Evolutionary conservation across 2,888 invertebrate species (phyloP).

Genomic region (Tipula lateralis): DNA sequence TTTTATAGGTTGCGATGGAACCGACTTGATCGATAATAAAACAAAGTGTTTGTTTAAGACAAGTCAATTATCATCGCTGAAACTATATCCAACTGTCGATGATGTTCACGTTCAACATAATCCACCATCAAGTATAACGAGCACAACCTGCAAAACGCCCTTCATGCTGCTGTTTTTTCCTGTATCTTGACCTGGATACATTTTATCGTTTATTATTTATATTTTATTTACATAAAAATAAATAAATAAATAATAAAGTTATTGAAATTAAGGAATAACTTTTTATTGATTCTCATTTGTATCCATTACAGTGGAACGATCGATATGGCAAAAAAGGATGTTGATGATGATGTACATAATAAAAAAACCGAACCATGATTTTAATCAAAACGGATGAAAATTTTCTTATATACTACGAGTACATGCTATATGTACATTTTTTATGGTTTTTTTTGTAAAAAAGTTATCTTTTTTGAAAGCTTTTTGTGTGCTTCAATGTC

Average conservation of each 20-base stretch:
- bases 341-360: not conserved
- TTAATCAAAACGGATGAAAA: conserved; percentile 19
- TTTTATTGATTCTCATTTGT: not conserved
- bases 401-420: not conserved
- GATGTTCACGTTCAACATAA: not conserved
- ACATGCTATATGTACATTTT: not conserved
- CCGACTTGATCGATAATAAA: not conserved
- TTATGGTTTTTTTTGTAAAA: not conserved
- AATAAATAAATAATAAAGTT: not conserved
- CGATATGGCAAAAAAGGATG: not conserved
- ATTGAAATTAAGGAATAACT: conserved; percentile 15
- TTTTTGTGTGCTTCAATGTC: not conserved
- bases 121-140: not conserved
- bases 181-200: not conserved
- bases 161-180: not conserved
- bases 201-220: not conserved
- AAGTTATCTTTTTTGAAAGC: not conserved
- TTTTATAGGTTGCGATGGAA: not conserved
- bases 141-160: not conserved
- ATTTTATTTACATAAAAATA: not conserved
- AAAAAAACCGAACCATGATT: not conserved
- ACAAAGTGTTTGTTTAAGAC: not conserved
- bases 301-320: conserved; percentile 11
- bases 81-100: not conserved
- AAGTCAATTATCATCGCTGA: not conserved